phyloP scores from a whole-genome alignment of 2,113 vertebrate genomes.

The Megalops atlanticus region DNA sequence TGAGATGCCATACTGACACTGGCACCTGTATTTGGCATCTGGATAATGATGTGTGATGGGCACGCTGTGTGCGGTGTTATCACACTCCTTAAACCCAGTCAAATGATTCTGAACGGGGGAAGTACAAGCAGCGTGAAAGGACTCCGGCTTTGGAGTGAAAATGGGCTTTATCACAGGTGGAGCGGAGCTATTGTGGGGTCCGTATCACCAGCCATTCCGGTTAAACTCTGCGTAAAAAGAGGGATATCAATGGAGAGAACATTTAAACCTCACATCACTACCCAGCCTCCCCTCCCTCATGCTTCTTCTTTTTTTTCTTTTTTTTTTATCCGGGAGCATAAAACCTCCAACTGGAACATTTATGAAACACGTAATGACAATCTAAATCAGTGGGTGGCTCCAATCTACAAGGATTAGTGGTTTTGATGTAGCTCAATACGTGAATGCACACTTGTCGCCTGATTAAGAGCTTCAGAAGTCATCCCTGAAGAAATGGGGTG shows the following conservation, averaged over 20 bases:
- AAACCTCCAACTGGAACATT: constrained; percentile 67
- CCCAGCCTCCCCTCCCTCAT: constrained; percentile 46
- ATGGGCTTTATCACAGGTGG: constrained; percentile 70
- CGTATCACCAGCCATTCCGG: constrained; percentile 48
- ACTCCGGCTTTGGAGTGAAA: constrained; percentile 55
- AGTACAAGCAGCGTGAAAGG: constrained; percentile 56
- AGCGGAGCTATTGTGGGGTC: constrained; percentile 58
- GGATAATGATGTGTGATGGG: constrained; percentile 68
- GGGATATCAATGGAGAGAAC: constrained; percentile 64
- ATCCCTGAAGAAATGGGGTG: constrained; percentile 57
- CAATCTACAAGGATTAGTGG: constrained; percentile 69
- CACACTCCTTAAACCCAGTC: constrained; percentile 64
- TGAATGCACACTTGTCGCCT: constrained; percentile 67
- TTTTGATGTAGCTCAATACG: constrained; percentile 68
- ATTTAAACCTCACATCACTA: constrained; percentile 56
- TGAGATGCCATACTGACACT: too few species aligned
- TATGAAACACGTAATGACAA: constrained; percentile 74
- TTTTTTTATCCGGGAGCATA: constrained; percentile 52
- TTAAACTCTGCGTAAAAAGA: constrained; percentile 61
- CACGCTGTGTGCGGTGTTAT: constrained; percentile 58
- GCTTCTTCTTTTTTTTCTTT: constrained; percentile 25
- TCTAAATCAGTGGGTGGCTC: constrained; percentile 73
- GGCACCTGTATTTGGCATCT: constrained; percentile 54
- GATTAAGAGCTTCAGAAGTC: constrained; percentile 72
- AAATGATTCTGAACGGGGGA: constrained; percentile 55